Evolutionary conservation across 1,140 invertebrate genomes (phyloP), one percentile per base, ranked within the genome.

Genomic region (Lanistes nyassanus): DNA sequence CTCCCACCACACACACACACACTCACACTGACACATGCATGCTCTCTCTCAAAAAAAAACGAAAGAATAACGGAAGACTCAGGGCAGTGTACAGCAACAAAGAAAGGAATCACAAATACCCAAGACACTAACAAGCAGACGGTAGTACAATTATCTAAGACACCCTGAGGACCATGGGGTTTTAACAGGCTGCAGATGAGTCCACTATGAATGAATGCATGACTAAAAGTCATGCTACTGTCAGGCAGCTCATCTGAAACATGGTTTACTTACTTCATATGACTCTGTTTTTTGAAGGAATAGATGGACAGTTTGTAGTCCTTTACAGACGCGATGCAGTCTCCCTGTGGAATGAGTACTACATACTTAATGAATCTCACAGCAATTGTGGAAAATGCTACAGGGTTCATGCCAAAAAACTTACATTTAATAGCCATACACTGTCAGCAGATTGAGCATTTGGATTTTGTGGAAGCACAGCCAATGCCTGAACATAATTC

Each of bases 221-320:
- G 0, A 68, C 58, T 51, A 36, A 26, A 70, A 70, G 62, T 78
- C 76, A 80, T 67, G 62, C 21, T 76, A 55, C 39, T 26, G 34
- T 70, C 23, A 42, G 19, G 42, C 42, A 6, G 42, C n/a, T 47
- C 9, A 47, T 16, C 9, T 47, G 42, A 47, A 6, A 16, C n/a
- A n/a, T n/a, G 5, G n/a, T 31, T 23, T 60, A 26, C 56, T 60
- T 60, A 60, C 56, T 31, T 60, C 29, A 19, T 60, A 23, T 31
- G 29, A 31, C 11, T 3, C 39, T 58, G 69, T 47, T 62, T 79
- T 56, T 69, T 71, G 58, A 77, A 64, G 31, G 70, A 76, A 75
- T 79, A 77, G 29, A 80, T 56, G 26, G 58, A 42, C 23, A 60
- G 23, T 23, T 60, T 31, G 29, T 60, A 11, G 29, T 23, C 56